Base-by-base conservation (phyloP, 1,140 invertebrate species). In the Thaumetopoea pityocampa region DNA sequence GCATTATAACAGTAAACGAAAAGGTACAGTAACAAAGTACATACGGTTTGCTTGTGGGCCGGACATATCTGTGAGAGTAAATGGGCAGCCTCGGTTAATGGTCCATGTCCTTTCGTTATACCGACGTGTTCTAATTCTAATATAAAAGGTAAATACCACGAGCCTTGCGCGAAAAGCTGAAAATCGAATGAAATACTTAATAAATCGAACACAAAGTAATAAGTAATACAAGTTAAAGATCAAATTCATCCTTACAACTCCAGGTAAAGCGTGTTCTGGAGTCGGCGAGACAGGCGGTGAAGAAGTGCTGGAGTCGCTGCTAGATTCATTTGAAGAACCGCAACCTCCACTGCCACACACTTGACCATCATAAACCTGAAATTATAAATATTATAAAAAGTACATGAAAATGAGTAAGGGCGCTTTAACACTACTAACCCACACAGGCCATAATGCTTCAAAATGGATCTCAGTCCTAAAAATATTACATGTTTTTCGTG, bases 71-170 rank as follows among this genome's bases (percentile, higher is more conserved):
- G 93, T n/a, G 98, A 87, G 11, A 98, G 85, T 38, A 92, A 88
- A 58, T 96, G 90, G 2, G 94, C 95, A 36, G 93, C 92, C 67
- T 98, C 96, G 24, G 95, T 88, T 33, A 99, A 85, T 22, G 90
- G 90, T 8, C 91, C 87, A 61, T 96, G 91, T 35, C 92, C 88
- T 41, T 97, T 85, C 28, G 90, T 89, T 71, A 94, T 94, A 29
- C 96, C 96, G 41, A 97, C 81, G 67, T 96, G 94, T 59, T 95
- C 94, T 36, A 98, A 83, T 85, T 97, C 93, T 77, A 98, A 92
- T 60, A 98, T 92, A 81, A 98, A 98, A 56, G 92, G 90, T 20
- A 92, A 89, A 73, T 96, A 96, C 51, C 91, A 89, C 23, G 91
- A 87, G 47, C 93, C 91, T 69, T 93, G 91, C 0, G 96, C 92